phyloP scores from a whole-genome alignment of 2,113 vertebrate species.

The Apaloderma vittatum region DNA sequence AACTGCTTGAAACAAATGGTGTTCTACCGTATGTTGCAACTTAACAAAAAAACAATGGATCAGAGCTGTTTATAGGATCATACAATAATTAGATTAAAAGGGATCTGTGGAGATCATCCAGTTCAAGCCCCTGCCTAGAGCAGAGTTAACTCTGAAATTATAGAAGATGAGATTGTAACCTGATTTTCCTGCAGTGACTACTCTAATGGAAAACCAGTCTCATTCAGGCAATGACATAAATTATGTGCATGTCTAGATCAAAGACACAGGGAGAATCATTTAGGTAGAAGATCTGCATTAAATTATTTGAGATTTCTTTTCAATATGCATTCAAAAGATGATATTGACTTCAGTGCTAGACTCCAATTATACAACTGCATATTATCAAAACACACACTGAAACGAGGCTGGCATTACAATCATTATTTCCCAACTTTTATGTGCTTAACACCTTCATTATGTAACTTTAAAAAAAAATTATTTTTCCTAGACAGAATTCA shows the following conservation, averaged over 20 bases:
- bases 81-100: not conserved
- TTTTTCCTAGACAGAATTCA: not conserved
- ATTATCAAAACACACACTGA: slow-evolving; percentile 5
- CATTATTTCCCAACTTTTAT: not conserved
- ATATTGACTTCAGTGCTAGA: not conserved
- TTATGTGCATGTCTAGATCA: not conserved
- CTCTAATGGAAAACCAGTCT: not conserved
- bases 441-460: not conserved
- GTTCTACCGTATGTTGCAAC: not conserved
- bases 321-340: not conserved
- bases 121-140: not conserved
- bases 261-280: slow-evolving; percentile 24
- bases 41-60: not conserved
- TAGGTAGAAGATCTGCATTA: not conserved
- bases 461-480: not conserved
- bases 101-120: not conserved
- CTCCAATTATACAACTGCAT: not conserved
- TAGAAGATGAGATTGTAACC: not conserved
- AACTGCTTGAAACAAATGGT: not conserved
- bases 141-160: not conserved
- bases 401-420: not conserved
- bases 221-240: not conserved
- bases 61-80: not conserved
- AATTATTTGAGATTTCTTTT: slow-evolving; percentile 20
- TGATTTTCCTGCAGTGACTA: not conserved